Base-by-base conservation (phyloP, 2,888 invertebrate species). In the Perdita meconis region DNA sequence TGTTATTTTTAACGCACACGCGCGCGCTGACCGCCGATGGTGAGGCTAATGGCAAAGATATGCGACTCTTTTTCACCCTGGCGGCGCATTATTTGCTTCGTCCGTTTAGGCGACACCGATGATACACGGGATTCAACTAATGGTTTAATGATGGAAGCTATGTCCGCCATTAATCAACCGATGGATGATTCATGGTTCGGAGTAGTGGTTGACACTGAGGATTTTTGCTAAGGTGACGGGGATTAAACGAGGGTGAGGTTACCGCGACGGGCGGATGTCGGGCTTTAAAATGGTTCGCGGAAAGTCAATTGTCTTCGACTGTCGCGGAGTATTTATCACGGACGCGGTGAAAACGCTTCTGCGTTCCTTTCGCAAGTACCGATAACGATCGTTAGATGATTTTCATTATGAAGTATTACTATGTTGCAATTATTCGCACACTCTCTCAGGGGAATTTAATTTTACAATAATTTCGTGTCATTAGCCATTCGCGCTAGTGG, bases 311-410 rank as follows among this genome's bases (percentile, higher is more conserved):
- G 6, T 4, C 30, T 30, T 30, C 30, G 30, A 30, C 30, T 4
- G 30, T 30, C 30, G 30, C 30, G 30, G 30, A 30, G n/a, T 30
- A 30, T 30, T 30, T 2, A 30, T 4, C 3, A 4, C 6, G 30
- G 6, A 30, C 30, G 30, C 13, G 22, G 24, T 40, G 38, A 59
- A 64, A 74, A 24, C 16, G 51, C 56, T 30, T 55, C 38, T 50
- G 22, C 30, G 19, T 3, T 13, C 16, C 36, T 64, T 74, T 16
- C 24, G 64, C 53, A 74, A 70, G 36, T 51, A 51, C 24, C 63
- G 36, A 22, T 8, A 16, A 40, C 24, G 51, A 40, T 57, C 51
- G 36, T 74, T 71, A 57, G 72, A 74, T 50, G 38, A 55, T 69
- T 61, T 69, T 73, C 38, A 40, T 56, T 60, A 55, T 60, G 30